A percentile compares a stretch with the other conserved stretches of the same genome.
phyloP scores from a whole-genome alignment of 2,888 invertebrate species.

The Trissonchulus latispiculum region DNA sequence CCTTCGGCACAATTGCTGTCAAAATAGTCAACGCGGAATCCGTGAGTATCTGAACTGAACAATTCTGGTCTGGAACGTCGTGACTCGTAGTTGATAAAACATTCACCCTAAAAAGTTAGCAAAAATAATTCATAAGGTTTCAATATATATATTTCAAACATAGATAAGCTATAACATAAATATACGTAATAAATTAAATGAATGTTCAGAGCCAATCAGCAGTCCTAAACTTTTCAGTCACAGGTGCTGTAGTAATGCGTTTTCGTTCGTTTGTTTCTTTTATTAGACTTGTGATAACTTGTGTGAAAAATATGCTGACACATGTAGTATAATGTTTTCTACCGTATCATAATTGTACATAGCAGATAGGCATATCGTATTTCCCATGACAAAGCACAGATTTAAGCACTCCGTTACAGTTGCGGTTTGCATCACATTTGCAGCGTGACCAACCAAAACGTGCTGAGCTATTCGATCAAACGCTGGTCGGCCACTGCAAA shows the following conservation, averaged over 20 bases:
- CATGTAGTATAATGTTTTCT: neutral
- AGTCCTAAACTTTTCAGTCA: too few relatives aligned
- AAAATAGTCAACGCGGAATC: slow-evolving; percentile 39
- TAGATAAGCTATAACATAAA: too few relatives aligned
- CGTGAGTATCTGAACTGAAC: slow-evolving; percentile 32
- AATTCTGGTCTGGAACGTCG: slow-evolving; percentile 32
- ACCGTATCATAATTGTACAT: neutral
- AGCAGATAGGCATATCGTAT: neutral
- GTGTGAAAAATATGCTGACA: too few relatives aligned
- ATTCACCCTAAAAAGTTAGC: slow-evolving; percentile 34
- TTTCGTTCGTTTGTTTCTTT: too few relatives aligned
- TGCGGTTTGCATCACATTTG: slow-evolving; percentile 25
- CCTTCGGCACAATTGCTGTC: slow-evolving; percentile 40
- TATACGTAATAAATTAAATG: too few relatives aligned
- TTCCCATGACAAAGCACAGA: slow-evolving; percentile 26
- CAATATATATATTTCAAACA: neutral
- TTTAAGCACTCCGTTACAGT: slow-evolving; percentile 37
- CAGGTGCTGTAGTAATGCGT: too few relatives aligned
- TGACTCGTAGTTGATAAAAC: slow-evolving; percentile 37
- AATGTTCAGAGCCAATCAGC: too few relatives aligned
- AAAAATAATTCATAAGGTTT: neutral
- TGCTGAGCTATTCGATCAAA: slow-evolving; percentile 10
- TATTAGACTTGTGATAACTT: too few relatives aligned
- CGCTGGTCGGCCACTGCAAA: neutral
- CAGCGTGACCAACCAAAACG: slow-evolving; percentile 18